These are phyloP conservation scores for Gopherus evgoodei DNA, from an alignment of 2,113 vertebrate genomes.

Conservation along the genomic window DNA sequence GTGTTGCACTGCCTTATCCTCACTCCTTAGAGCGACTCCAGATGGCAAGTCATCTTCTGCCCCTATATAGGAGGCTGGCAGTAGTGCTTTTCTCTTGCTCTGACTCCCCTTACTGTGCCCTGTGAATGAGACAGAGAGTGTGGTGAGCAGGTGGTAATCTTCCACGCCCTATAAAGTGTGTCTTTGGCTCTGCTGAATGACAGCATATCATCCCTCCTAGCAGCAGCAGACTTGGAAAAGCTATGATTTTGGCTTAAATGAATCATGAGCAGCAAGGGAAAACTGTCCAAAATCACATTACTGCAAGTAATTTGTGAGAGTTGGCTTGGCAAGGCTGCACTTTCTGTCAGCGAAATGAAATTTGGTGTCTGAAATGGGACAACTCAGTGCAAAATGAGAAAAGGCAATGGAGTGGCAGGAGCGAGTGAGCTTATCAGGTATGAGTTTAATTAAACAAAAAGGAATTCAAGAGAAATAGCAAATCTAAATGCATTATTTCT, in stretches of 20 bases:
- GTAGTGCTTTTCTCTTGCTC: neutral
- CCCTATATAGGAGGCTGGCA: neutral
- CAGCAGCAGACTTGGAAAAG: fast-evolving
- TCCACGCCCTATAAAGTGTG: neutral
- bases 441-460: fast-evolving
- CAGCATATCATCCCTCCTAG: fast-evolving
- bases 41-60: neutral
- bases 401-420: fast-evolving
- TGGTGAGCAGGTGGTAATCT: neutral
- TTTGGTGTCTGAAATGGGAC: fast-evolving
- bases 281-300: fast-evolving
- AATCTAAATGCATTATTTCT: neutral
- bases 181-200: neutral
- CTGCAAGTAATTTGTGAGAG: fast-evolving
- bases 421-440: fast-evolving
- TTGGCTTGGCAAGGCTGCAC: neutral
- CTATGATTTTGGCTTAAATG: fast-evolving
- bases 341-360: fast-evolving
- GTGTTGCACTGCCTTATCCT: neutral
- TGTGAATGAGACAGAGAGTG: neutral
- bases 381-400: fast-evolving
- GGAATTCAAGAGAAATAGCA: fast-evolving
- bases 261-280: fast-evolving
- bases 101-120: neutral
- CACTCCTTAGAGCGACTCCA: neutral